Evolutionary conservation across 1,140 invertebrate genomes (phyloP), one percentile per base, ranked within the genome.

Genomic region (Helicoverpa armigera): DNA sequence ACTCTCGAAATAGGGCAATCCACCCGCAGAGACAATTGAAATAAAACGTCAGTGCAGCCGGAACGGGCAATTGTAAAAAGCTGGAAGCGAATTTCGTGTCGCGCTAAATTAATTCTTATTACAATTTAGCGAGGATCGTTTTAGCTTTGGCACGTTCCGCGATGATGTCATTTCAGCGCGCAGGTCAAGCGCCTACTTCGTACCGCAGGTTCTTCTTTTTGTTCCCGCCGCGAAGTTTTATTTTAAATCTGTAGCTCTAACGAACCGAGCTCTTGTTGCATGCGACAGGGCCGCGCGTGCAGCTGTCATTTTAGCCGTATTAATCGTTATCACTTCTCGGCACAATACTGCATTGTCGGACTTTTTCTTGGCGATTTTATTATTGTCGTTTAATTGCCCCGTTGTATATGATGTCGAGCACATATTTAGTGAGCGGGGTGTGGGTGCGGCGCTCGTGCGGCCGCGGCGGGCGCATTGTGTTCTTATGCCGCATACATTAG

Each of bases 21-120:
- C 90, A 91, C 90, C 88, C 90, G 89, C 91, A 90, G 89, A 92
- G 91, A 93, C 92, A 92, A 92, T 92, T 91, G 90, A 91, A 93
- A 94, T 90, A 91, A 92, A 94, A 92, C 89, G 85, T 81, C 80
- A 80, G 53, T 86, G 85, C 86, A 88, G 75, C 48, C 56, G n/a
- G 60, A 35, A 54, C 50, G 43, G 23, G 11, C 43, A 18, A 82
- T 85, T 82, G 78, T 63, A 83, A 80, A 88, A 89, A 82, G 85
- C 76, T 83, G 13, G 75, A 85, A 87, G 84, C 65, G 43, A 63
- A 29, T 61, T 54, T 60, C 43, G 9, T 53, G 70, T 50, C 78
- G 72, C 74, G 76, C 85, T 67, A 89, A 90, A 89, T 87, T 85
- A 84, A 80, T 80, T 70, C 86, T 76, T 91, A 88, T 77, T 72